These are phyloP conservation scores for Drosophila tristis DNA, from an alignment of 1,140 invertebrate genomes.

Conservation along the genomic window DNA sequence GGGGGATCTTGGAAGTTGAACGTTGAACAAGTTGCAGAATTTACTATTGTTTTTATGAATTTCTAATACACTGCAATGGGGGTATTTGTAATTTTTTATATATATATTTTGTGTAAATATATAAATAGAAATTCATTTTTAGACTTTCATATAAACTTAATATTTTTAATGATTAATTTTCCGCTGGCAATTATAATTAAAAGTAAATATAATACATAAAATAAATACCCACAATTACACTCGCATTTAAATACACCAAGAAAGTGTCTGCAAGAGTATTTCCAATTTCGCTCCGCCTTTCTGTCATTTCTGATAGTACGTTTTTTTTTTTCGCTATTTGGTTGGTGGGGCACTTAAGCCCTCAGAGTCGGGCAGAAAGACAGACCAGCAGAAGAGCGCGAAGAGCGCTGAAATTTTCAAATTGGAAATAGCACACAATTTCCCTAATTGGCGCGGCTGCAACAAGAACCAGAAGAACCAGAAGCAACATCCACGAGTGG, in stretches of 20 bases:
- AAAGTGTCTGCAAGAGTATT: slow-evolving; percentile 7
- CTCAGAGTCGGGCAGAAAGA: slow-evolving; percentile 19
- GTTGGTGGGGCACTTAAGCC: slow-evolving; percentile 65
- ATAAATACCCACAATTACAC: too few species aligned
- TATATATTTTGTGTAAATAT: too few species aligned
- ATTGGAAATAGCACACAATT: slow-evolving; percentile 84
- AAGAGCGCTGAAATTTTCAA: slow-evolving; percentile 68
- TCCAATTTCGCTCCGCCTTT: too few species aligned
- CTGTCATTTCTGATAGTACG: too few species aligned
- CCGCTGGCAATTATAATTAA: too few species aligned
- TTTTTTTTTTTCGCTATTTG: slow-evolving; percentile 40
- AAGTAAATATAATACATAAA: too few species aligned
- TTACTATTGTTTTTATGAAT: slow-evolving; percentile 24
- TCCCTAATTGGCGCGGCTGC: slow-evolving; percentile 77
- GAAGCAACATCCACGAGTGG: slow-evolving; percentile 30
- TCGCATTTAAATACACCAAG: too few species aligned
- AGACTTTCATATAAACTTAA: too few species aligned
- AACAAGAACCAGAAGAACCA: background rate
- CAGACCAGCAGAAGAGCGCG: slow-evolving; percentile 21
- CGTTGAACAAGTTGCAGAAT: slow-evolving; percentile 55
- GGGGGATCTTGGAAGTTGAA: slow-evolving; percentile 65
- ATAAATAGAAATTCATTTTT: too few species aligned
- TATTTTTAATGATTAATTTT: too few species aligned
- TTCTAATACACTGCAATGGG: background rate
- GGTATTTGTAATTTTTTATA: too few species aligned